Evolutionary conservation across 2,113 vertebrate genomes (phyloP).

Genomic region (Corythornis madagascariensis): DNA sequence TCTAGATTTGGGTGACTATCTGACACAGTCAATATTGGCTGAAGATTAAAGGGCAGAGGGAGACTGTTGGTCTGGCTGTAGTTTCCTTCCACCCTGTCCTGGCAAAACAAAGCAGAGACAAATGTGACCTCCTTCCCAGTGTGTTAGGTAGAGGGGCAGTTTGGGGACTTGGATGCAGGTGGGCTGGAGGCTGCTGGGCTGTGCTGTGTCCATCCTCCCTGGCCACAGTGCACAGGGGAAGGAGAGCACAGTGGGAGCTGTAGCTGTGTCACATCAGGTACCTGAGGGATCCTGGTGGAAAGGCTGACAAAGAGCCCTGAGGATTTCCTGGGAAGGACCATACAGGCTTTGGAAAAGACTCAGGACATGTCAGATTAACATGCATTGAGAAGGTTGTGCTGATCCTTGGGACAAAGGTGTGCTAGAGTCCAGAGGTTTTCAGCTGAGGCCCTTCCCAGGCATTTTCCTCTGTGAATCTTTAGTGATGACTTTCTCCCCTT

Average conservation of each 20-base stretch:
- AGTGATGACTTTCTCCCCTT: accelerated
- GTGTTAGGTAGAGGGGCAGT: background rate
- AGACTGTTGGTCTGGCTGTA: background rate
- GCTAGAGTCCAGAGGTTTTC: background rate
- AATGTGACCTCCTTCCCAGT: accelerated
- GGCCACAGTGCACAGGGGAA: accelerated
- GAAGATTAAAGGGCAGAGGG: constrained; percentile 29
- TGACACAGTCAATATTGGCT: background rate
- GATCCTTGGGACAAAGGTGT: background rate
- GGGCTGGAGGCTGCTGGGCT: background rate
- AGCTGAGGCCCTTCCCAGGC: background rate
- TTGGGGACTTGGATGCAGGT: accelerated
- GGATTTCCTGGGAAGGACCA: background rate
- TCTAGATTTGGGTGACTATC: background rate
- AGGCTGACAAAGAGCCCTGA: background rate
- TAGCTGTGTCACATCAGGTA: accelerated
- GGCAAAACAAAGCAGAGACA: constrained; percentile 11
- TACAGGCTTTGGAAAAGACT: background rate
- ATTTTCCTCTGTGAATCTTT: background rate
- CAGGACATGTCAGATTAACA: accelerated
- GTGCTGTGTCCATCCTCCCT: background rate
- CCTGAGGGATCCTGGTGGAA: background rate
- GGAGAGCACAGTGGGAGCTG: background rate
- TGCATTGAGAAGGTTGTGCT: background rate
- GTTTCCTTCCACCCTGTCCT: constrained; percentile 35